Conservation (phyloP, 2,888 invertebrate genomes). For the Zootermopsis nevadensis region DNA sequence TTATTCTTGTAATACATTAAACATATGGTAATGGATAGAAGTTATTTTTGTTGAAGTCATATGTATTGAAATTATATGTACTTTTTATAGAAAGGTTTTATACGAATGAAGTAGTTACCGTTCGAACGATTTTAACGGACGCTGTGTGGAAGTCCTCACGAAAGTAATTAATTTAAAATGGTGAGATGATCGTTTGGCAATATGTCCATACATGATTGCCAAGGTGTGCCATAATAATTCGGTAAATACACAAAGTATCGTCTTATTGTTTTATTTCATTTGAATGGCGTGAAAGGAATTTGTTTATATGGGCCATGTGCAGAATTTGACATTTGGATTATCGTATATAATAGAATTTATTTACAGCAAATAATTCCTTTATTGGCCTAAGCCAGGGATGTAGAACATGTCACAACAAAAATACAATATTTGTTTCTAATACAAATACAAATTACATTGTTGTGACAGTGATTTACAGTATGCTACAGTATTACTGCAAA, state of each 20-base stretch:
- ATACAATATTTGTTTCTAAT: no score
- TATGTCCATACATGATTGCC: neutral
- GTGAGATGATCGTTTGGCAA: neutral
- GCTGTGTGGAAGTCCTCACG: neutral
- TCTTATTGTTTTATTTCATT: no score
- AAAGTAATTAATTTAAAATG: neutral
- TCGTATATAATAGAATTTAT: no score
- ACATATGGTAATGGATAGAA: neutral
- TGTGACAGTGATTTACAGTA: no score
- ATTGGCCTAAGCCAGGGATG: no score
- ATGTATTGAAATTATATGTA: neutral
- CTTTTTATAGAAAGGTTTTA: neutral
- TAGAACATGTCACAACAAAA: no score
- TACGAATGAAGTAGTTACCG: constrained; percentile 9
- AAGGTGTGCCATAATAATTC: neutral
- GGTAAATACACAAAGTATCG: neutral
- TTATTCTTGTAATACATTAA: neutral
- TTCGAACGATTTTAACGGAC: neutral
- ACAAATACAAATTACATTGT: no score
- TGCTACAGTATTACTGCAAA: no score
- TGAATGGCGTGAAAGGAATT: no score
- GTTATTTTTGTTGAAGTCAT: constrained; percentile 3
- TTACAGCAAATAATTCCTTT: no score
- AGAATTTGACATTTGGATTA: no score
- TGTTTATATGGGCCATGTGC: no score